Evolutionary conservation across 92 coral and sea anemone genomes (phyloP).

Genomic region (Epizoanthus scotinus): DNA sequence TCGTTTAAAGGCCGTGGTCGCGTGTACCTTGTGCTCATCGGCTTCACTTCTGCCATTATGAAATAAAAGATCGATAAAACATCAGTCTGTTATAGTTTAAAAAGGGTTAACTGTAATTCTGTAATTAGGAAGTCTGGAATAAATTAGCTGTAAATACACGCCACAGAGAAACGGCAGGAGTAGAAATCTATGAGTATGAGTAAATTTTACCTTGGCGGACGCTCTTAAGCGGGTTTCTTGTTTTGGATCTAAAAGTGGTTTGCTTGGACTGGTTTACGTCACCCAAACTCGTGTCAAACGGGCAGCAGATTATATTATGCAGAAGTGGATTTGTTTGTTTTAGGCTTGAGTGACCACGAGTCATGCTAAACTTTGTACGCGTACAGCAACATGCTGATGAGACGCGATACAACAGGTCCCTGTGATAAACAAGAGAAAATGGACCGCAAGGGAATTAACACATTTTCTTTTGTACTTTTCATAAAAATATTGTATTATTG

Average conservation of each 20-base stretch:
- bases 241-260: background rate
- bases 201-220: background rate
- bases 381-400: background rate
- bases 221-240: constrained; percentile 1
- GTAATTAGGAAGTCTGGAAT: background rate
- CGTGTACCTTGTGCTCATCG: constrained; percentile 25
- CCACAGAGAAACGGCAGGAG: background rate
- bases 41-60: constrained; percentile 4
- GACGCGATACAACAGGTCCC: background rate
- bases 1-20: background rate
- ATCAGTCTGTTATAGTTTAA: background rate
- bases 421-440: no score
- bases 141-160: background rate
- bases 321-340: constrained; percentile 29
- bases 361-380: background rate
- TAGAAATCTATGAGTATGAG: background rate
- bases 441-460: background rate
- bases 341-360: constrained; percentile 4
- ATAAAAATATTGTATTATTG: background rate
- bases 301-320: constrained; percentile 21
- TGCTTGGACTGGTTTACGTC: constrained; percentile 16
- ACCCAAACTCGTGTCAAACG: constrained; percentile 31
- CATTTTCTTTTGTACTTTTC: background rate
- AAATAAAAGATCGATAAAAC: background rate
- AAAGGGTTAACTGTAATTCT: constrained; percentile 14